Conservation (phyloP, 1,140 invertebrate species). For the Chironomus striatipennis region DNA sequence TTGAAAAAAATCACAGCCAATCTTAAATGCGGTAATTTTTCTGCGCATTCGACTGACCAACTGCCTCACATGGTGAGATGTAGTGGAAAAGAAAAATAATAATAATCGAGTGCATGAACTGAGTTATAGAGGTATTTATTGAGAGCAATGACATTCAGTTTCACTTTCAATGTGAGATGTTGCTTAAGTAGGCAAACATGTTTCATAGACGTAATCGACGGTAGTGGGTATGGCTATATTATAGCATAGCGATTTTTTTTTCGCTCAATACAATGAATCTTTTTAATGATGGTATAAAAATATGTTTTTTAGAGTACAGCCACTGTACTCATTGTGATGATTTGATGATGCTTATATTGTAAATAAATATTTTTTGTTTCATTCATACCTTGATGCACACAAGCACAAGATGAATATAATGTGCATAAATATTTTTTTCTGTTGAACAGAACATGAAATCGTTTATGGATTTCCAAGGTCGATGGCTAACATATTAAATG, state of each 20-base stretch:
- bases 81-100: neutral
- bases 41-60: neutral
- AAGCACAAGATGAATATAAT: neutral
- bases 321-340: neutral
- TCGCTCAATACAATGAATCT: neutral
- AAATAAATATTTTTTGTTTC: neutral
- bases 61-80: neutral
- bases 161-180: conserved; percentile 22
- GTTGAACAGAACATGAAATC: neutral
- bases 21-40: neutral
- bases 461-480: neutral
- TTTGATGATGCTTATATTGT: neutral
- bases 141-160: conserved; percentile 23
- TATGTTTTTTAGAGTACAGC: neutral
- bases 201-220: neutral
- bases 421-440: too few species aligned
- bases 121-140: conserved; percentile 6
- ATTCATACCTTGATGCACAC: neutral
- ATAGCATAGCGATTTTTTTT: neutral
- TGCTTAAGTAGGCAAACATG: conserved; percentile 22
- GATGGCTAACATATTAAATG: neutral
- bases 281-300: neutral
- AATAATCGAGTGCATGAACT: conserved; percentile 4
- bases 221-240: neutral
- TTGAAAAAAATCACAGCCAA: neutral